Conservation (phyloP, 2,113 vertebrate species). For the Pseudopipra pipra region DNA sequence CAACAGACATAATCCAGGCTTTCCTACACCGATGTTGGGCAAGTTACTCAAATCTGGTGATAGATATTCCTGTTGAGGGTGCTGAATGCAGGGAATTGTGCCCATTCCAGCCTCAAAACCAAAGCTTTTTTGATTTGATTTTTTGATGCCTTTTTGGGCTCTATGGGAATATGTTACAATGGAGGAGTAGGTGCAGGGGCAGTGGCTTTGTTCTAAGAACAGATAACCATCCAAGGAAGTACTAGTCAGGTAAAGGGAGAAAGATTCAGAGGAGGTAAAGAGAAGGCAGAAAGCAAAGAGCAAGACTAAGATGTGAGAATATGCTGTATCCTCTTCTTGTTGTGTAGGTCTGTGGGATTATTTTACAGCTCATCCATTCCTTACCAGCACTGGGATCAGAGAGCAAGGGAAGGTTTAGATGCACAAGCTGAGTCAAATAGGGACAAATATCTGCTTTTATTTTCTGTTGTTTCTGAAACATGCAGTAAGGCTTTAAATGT, state of each 20-base stretch:
- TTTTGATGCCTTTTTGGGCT: background rate
- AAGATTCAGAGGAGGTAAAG: background rate
- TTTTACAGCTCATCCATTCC: background rate
- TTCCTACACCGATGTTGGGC: rapidly evolving
- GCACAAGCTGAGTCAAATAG: background rate
- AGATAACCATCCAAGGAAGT: background rate
- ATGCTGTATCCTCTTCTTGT: background rate
- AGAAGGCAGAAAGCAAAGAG: background rate
- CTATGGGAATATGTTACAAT: background rate
- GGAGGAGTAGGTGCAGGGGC: background rate
- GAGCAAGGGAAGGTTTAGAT: background rate
- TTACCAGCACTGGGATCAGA: background rate
- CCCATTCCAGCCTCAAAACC: background rate
- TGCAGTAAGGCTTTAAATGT: background rate
- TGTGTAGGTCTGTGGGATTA: background rate
- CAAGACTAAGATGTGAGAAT: background rate
- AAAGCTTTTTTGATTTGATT: background rate
- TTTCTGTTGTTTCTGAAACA: background rate
- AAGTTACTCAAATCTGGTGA: background rate
- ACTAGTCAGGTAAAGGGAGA: background rate
- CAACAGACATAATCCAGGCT: background rate
- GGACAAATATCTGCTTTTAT: background rate
- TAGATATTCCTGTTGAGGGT: background rate
- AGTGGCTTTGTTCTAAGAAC: background rate
- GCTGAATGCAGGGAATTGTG: background rate